Evolutionary conservation across 2,888 invertebrate genomes (phyloP), one percentile per base, ranked within the genome.

Genomic region (Congeria kusceri): DNA sequence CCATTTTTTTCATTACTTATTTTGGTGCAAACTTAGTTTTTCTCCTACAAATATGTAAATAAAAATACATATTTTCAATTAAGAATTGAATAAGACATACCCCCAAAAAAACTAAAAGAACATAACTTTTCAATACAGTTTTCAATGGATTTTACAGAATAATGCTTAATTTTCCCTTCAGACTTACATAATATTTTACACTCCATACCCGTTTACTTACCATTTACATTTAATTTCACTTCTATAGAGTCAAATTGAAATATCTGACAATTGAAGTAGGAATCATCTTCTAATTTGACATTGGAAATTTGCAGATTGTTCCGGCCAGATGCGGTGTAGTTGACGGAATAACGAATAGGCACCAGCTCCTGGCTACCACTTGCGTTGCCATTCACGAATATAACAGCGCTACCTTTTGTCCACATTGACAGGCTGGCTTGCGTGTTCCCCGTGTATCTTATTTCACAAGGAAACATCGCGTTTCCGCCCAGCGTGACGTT

Each of bases 261-360:
- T n/a, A 85, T 76, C 47, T 64, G 72, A 70, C 89, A 89, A 3
- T 82, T 79, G 59, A 79, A 89, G 9, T 65, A 63, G 9, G 83
- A 83, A 27, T 87, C 87, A 56, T 89, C 89, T 18, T 20, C 68
- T 39, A 77, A 63, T 53, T 68, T 63, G 7, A 87, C 84, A 75
- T 85, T 83, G 1, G 62, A 67, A 61, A 89, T 88, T 18, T 76
- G 74, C 25, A 89, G 68, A 39, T 85, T 85, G 59, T 84, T 87
- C 15, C 65, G 58, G 39, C 83, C 86, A 39, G 20, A 32, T 20
- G 9, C 20, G 1, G 53, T 53, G 20, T 13, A 53, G 20, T 68
- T 53, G 15, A 89, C 76, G 18, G 32, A 25, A 61, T 85, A 87
- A 46, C 86, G 71, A 28, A 53, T 62, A 1, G 74, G 67, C 15